A percentile compares a stretch with the other conserved stretches of the same genome.
Conservation (phyloP, 2,797 vertebrate genomes). For the Columba guinea region DNA sequence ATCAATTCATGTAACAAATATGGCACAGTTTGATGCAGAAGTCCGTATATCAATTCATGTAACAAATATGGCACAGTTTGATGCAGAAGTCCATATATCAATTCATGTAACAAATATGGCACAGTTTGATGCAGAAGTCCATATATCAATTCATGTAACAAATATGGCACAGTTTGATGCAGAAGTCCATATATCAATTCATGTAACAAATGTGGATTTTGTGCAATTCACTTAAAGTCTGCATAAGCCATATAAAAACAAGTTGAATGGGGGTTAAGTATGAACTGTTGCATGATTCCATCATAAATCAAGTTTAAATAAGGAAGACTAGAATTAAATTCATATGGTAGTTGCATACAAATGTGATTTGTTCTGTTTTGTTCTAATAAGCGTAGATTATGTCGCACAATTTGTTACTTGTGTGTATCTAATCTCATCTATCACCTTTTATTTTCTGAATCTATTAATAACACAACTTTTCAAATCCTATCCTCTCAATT, state of each 20-base stretch:
- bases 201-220: neutral
- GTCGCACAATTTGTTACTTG: accelerated
- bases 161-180: neutral
- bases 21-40: neutral
- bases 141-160: neutral
- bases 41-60: neutral
- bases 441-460: neutral
- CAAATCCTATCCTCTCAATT: neutral
- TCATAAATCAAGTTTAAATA: neutral
- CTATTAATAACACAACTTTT: neutral
- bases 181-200: neutral
- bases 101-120: neutral
- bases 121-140: neutral
- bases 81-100: neutral
- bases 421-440: neutral
- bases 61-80: neutral
- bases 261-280: neutral
- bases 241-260: neutral
- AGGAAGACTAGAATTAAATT: neutral
- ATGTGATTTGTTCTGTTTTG: neutral
- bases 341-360: neutral
- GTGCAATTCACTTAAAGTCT: neutral
- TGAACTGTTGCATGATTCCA: neutral
- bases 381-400: neutral
- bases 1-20: neutral